Evolutionary conservation across 2,113 vertebrate genomes (phyloP).

Genomic region (Barbus barbus): DNA sequence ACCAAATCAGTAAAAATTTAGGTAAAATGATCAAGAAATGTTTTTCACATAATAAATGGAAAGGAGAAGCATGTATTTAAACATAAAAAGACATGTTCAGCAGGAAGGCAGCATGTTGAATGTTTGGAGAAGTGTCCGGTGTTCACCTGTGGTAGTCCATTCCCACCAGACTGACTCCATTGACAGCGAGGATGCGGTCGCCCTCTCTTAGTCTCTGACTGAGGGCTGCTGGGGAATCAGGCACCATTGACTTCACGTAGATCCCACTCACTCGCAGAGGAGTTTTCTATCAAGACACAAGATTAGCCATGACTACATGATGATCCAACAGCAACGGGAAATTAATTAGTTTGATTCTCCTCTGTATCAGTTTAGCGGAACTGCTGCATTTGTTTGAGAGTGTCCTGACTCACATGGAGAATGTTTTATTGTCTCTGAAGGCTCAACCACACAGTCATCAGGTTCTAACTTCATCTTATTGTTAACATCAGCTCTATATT

Average conservation of each 20-base stretch:
- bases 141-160: conserved; percentile 76
- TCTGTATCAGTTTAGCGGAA: background rate
- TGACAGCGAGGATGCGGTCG: conserved; percentile 78
- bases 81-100: background rate
- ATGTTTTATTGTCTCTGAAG: background rate
- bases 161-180: conserved; percentile 76
- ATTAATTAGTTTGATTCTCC: background rate
- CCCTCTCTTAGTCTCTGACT: conserved; percentile 70
- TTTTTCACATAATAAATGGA: too few species aligned
- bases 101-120: background rate
- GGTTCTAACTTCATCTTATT: background rate
- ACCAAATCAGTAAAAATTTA: too few species aligned
- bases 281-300: conserved; percentile 65
- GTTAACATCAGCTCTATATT: conserved; percentile 2
- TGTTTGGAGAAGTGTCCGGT: background rate
- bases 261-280: conserved; percentile 74
- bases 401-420: background rate
- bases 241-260: conserved; percentile 78
- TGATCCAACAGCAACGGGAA: background rate
- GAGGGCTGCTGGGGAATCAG: conserved; percentile 72
- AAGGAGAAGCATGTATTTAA: too few species aligned
- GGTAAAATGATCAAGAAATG: too few species aligned
- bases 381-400: conserved; percentile 11
- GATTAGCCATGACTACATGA: background rate
- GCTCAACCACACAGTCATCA: background rate